phyloP scores from a whole-genome alignment of 2,888 invertebrate genomes.

The Mythimna albipuncta region DNA sequence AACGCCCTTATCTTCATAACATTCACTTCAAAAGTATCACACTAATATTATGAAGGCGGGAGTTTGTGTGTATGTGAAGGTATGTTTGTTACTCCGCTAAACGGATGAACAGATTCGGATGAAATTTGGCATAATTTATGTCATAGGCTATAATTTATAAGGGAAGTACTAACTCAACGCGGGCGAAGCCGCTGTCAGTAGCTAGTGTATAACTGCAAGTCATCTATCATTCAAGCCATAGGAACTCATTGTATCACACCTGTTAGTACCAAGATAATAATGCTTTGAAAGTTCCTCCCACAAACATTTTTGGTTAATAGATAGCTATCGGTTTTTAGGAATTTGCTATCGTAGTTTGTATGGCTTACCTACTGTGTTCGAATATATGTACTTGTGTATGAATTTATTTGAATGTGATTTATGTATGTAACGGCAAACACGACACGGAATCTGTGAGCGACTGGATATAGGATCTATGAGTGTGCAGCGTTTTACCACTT shows the following conservation, averaged over 20 bases:
- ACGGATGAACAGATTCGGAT: too few relatives aligned
- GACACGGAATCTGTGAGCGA: slow-evolving; percentile 16
- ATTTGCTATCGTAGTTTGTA: background rate
- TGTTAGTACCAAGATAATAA: slow-evolving; percentile 2
- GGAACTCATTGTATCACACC: slow-evolving; percentile 23
- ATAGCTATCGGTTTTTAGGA: background rate
- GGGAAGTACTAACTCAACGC: too few relatives aligned
- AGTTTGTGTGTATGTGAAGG: too few relatives aligned
- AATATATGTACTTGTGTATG: background rate
- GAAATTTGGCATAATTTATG: too few relatives aligned
- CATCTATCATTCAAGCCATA: slow-evolving; percentile 22
- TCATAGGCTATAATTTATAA: too few relatives aligned
- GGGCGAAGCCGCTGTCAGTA: too few relatives aligned
- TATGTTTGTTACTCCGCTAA: too few relatives aligned
- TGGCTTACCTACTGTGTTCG: background rate
- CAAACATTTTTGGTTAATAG: background rate
- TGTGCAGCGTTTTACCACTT: slow-evolving; percentile 9
- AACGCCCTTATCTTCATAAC: slow-evolving; percentile 34
- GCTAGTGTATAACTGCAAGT: slow-evolving; percentile 10
- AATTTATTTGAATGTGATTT: slow-evolving; percentile 22
- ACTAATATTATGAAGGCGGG: too few relatives aligned
- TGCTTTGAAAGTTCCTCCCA: background rate
- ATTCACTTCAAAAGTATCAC: slow-evolving; percentile 15
- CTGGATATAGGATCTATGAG: slow-evolving; percentile 4
- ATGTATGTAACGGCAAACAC: slow-evolving; percentile 19